phyloP scores from a whole-genome alignment of 1,140 invertebrate genomes.

The Drosophila seguyi region DNA sequence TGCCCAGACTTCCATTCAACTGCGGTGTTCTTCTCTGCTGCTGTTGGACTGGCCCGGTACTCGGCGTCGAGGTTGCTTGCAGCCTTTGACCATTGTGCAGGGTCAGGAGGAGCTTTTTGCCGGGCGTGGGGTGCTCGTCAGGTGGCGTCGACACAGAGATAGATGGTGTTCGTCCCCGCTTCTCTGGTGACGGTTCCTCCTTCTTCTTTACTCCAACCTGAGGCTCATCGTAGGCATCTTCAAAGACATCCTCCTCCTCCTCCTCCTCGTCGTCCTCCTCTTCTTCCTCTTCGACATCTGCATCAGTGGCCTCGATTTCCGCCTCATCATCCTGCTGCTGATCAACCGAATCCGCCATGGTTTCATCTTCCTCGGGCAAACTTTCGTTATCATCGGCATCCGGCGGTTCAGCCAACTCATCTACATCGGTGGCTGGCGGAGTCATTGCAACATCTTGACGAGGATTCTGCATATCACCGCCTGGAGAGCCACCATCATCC shows the following conservation, averaged over 20 bases:
- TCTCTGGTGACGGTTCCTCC: conserved; percentile 21
- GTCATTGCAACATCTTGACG: conserved; percentile 64
- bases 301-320: conserved; percentile 75
- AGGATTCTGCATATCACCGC: conserved; percentile 32
- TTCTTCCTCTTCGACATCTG: conserved; percentile 67
- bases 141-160: conserved; percentile 17
- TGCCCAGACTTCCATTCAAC: conserved; percentile 75
- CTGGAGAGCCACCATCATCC: neutral
- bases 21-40: conserved; percentile 64
- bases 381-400: conserved; percentile 51
- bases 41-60: conserved; percentile 40
- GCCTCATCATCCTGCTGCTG: conserved; percentile 62
- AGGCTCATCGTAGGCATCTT: conserved; percentile 62
- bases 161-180: conserved; percentile 35
- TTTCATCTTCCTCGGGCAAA: conserved; percentile 63
- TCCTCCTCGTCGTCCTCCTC: conserved; percentile 57
- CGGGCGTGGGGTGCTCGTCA: conserved; percentile 24
- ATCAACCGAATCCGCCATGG: conserved; percentile 67
- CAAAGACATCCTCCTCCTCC: conserved; percentile 44
- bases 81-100: conserved; percentile 59
- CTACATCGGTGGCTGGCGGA: conserved; percentile 70
- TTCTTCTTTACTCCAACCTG: conserved; percentile 9
- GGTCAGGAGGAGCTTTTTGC: conserved; percentile 50
- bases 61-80: conserved; percentile 69
- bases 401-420: conserved; percentile 40